Base-by-base conservation (phyloP, 2,113 vertebrate genomes). In the Pluvialis apricaria region DNA sequence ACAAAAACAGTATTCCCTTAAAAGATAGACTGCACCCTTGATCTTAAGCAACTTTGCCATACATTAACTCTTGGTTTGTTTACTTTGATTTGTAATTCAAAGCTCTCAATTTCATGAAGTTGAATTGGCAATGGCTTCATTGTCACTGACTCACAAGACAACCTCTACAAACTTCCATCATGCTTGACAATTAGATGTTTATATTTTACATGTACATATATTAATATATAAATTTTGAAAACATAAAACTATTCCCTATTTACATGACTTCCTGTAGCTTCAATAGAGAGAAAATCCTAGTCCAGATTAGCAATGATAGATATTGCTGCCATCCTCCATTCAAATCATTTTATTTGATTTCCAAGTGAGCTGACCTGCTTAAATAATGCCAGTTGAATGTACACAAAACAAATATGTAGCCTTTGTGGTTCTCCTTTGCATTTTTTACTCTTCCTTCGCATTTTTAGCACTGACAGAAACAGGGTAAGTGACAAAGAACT, bases 391-490 rank as follows among this genome's bases (percentile, higher is more conserved):
- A 95, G 72, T 97, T 92, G 97, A 94, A 91, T 57, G 25, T 52
- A 91, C 92, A 96, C 32, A 80, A 93, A 97, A 68, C 58, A 82
- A 96, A n/a, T 77, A 71, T 8, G 10, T n/a, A 82, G 73, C 77
- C 87, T 36, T 58, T 91, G 68, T 85, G 29, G 71, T 81, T 96
- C 64, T 95, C 71, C 66, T 92, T 95, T 93, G 76, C 49, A 81
- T 64, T 90, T 96, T 95, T 93, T 62, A 85, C 82, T 92, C 84
- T 96, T 88, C 60, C 57, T 64, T 90, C 81, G 61, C 73, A 69
- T 82, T 86, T 96, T 92, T 94, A 91, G 55, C 72, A 82, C 86
- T 96, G 82, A 97, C 76, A n/a, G 84, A 94, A 96, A 92, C 57
- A 90, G 45, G 31, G n/a, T 85, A 94, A 82, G 81, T 55, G 71